phyloP scores from a whole-genome alignment of 2,888 invertebrate species.

The Drosophila siamana region DNA sequence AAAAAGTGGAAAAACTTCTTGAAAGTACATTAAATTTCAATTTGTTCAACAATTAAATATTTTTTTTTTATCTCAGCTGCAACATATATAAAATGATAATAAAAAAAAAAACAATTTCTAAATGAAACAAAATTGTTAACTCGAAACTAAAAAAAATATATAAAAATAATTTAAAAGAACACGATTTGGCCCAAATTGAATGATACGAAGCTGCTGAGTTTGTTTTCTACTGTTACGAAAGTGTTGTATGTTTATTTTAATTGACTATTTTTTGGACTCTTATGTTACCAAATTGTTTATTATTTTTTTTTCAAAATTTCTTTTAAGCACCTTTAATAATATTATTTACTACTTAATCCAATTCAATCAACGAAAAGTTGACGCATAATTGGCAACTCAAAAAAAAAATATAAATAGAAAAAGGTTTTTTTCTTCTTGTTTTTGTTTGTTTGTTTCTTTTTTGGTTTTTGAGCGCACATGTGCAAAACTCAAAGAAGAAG shows the following conservation, averaged over 20 bases:
- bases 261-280: slow-evolving; percentile 27
- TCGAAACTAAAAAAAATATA: slow-evolving; percentile 20
- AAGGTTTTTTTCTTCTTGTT: slow-evolving; percentile 43
- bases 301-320: slow-evolving; percentile 58
- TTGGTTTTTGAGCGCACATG: slow-evolving; percentile 50
- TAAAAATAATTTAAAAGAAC: slow-evolving; percentile 46
- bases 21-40: slow-evolving; percentile 76
- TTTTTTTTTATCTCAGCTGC: slow-evolving; percentile 37
- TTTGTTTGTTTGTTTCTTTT: slow-evolving; percentile 59
- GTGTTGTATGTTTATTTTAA: slow-evolving; percentile 56
- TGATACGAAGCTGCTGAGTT: slow-evolving; percentile 60
- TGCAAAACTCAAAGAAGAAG: slow-evolving; percentile 60
- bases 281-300: slow-evolving; percentile 48
- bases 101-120: slow-evolving; percentile 28
- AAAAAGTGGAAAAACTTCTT: slow-evolving; percentile 84
- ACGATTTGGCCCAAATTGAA: slow-evolving; percentile 67
- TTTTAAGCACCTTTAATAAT: slow-evolving; percentile 53
- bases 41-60: slow-evolving; percentile 20
- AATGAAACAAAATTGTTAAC: slow-evolving; percentile 10
- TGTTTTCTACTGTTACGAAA: slow-evolving; percentile 64
- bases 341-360: slow-evolving; percentile 28
- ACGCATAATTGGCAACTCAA: slow-evolving; percentile 65
- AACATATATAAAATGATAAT: slow-evolving; percentile 9
- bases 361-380: slow-evolving; percentile 43
- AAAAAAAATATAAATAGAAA: slow-evolving; percentile 26